Evolutionary conservation across 2,113 vertebrate species (phyloP), one percentile per base, ranked within the genome.

Genomic region (Daubentonia madagascariensis): DNA sequence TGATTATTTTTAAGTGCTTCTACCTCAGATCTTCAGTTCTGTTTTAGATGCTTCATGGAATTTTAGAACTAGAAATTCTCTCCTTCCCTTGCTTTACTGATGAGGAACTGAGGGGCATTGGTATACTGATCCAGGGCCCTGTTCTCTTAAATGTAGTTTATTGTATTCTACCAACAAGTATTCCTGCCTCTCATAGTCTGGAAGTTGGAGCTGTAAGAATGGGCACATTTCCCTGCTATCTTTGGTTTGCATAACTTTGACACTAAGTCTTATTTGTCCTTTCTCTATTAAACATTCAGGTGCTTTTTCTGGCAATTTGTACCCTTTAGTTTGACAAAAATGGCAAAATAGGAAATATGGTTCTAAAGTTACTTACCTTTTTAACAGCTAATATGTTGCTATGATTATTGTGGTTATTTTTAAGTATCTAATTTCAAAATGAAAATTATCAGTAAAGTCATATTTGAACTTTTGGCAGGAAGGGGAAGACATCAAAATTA

Each of bases 241-340:
- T 78, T 92, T 93, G 63, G 59, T 79, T 68, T 68, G 54, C 30
- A 17, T 68, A 57, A 37, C n/a, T 23, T 93, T 59, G 43, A 5
- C 37, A 20, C 8, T 70, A 28, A 45, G 13, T 76, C 52, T 68
- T 73, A 0, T 75, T 40, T 75, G 13, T 40, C 17, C 61, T 90
- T 93, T 76, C 32, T 92, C 65, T 94, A 0, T 72, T 43, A 45
- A 48, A 25, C 20, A 1, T 61, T 85, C 43, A 80, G 1, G 32
- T 85, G 17, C 75, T 48, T 48, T 80, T 80, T 59, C 35, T 78
- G 48, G 45, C 76, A 10, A 54, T 85, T 54, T 80, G 11, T 48
- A n/a, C 57, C 22, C 84, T 86, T 81, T 48, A 84, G 1, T 89
- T 52, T 85, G 91, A 23, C 81, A 83, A n/a, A 92, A 75, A 91